phyloP scores from a whole-genome alignment of 2,888 invertebrate species.

The Teinopalpus imperialis region DNA sequence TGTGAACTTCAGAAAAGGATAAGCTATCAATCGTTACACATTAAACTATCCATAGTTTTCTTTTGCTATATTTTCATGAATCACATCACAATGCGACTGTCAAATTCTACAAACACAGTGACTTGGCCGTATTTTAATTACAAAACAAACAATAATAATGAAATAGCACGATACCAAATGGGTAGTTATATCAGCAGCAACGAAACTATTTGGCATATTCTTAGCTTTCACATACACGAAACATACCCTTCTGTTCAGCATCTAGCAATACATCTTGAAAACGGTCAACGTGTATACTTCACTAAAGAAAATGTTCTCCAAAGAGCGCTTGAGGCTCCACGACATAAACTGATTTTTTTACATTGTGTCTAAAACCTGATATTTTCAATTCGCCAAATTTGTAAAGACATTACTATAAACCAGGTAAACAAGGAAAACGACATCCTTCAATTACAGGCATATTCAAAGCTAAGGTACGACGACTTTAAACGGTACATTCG shows the following conservation, averaged over 20 bases:
- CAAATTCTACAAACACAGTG: too few species aligned
- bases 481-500: too few species aligned
- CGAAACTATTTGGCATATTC: conserved; percentile 26
- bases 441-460: conserved; percentile 22
- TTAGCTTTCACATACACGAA: conserved; percentile 7
- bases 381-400: too few species aligned
- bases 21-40: too few species aligned
- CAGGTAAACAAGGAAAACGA: conserved; percentile 24
- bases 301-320: conserved; percentile 26
- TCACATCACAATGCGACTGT: too few species aligned
- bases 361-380: too few species aligned
- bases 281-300: conserved; percentile 28
- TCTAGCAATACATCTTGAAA: conserved; percentile 26
- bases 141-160: conserved; percentile 24
- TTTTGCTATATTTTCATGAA: too few species aligned
- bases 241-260: conserved; percentile 15
- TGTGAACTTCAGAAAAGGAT: too few species aligned
- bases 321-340: conserved; percentile 19
- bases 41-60: too few species aligned
- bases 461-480: conserved; percentile 14
- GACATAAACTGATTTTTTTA: conserved; percentile 24
- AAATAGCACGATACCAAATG: conserved; percentile 28
- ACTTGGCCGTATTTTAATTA: conserved; percentile 17
- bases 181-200: conserved; percentile 27
- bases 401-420: too few species aligned